Conservation (phyloP, 2,888 invertebrate species). For the Formica aserva region DNA sequence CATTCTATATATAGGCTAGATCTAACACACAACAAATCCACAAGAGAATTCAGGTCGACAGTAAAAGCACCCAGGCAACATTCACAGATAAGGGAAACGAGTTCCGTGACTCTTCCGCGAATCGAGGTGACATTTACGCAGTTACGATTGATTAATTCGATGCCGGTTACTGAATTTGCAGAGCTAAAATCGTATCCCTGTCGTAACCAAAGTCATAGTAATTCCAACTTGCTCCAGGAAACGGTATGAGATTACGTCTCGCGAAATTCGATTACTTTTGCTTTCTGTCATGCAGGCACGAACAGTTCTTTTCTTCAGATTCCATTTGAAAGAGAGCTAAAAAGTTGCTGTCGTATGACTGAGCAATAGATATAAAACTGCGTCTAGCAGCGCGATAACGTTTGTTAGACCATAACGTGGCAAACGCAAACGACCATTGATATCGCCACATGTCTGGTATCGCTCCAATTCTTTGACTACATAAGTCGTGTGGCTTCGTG, state of each 20-base stretch:
- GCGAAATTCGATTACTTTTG: constrained; percentile 31
- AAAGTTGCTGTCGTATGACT: not conserved
- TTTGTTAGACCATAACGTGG: constrained; percentile 5
- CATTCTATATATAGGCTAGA: not conserved
- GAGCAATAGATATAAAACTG: not conserved
- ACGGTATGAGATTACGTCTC: not conserved
- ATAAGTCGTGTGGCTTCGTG: constrained; percentile 33
- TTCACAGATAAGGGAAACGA: constrained; percentile 19
- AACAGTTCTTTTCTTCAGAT: not conserved
- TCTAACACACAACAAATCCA: not conserved
- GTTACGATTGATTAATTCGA: constrained; percentile 12
- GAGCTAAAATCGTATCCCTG: constrained; percentile 9
- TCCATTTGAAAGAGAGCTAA: constrained; percentile 22
- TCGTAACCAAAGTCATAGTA: constrained; percentile 12
- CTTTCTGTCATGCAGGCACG: not conserved
- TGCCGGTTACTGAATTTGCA: constrained; percentile 6
- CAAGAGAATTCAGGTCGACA: not conserved
- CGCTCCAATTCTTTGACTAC: constrained; percentile 27
- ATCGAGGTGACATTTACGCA: constrained; percentile 30
- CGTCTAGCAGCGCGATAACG: constrained; percentile 9
- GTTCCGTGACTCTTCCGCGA: constrained; percentile 36
- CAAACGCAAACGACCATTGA: not conserved
- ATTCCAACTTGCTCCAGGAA: not conserved
- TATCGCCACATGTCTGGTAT: constrained; percentile 13
- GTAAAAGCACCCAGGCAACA: constrained; percentile 24